A percentile compares a stretch with the other conserved stretches of the same genome.
phyloP scores from a whole-genome alignment of 2,113 vertebrate species.

The Haemorhous mexicanus region DNA sequence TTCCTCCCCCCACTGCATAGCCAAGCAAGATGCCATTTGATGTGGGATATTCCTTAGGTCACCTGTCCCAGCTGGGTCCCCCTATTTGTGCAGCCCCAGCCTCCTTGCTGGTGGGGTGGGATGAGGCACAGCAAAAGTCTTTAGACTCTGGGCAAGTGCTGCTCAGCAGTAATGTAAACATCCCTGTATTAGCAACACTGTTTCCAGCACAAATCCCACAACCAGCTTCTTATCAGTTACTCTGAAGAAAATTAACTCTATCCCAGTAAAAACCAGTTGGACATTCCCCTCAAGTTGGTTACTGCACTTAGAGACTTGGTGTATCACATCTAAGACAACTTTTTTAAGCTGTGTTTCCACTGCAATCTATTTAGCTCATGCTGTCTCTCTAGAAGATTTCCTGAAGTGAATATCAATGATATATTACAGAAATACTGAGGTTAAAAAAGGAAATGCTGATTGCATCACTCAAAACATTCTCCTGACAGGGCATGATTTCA shows the following conservation, averaged over 20 bases:
- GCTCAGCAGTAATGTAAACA: neutral
- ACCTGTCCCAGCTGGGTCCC: neutral
- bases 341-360: neutral
- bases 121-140: neutral
- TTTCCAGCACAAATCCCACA: neutral
- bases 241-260: neutral
- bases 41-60: neutral
- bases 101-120: neutral
- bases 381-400: neutral
- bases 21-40: neutral
- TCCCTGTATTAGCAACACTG: neutral
- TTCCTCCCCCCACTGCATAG: neutral
- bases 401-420: neutral
- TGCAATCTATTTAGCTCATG: neutral
- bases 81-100: too few relatives aligned
- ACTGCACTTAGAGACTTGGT: neutral
- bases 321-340: neutral
- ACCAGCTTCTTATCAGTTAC: neutral
- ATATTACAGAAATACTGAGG: neutral
- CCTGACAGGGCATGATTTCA: neutral
- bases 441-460: constrained; percentile 3
- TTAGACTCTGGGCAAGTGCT: neutral
- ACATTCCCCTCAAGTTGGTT: neutral
- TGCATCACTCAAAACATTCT: neutral
- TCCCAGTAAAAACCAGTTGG: neutral